These are phyloP conservation scores for Matsumurasca onukii DNA, from an alignment of 1,140 invertebrate species.

Conservation along the genomic window DNA sequence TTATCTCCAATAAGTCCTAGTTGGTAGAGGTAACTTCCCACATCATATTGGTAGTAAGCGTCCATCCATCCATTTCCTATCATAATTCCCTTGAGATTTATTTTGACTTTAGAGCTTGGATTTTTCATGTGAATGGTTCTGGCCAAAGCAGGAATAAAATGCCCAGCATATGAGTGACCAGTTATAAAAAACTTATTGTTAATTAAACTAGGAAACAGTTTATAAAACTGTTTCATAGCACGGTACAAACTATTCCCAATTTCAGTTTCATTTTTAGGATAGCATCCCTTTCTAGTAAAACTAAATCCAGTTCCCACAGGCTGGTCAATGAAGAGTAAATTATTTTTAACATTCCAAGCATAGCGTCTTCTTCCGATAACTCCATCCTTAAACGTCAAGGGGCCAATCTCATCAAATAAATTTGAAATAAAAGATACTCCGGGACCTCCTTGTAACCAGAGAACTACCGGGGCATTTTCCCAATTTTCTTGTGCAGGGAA, in stretches of 20 bases:
- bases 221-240: slow-evolving; percentile 62
- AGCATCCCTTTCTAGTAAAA: slow-evolving; percentile 64
- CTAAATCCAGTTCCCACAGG: slow-evolving; percentile 53
- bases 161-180: slow-evolving; percentile 86
- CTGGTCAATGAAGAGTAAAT: slow-evolving; percentile 75
- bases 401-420: slow-evolving; percentile 65
- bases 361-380: slow-evolving; percentile 21
- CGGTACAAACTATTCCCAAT: slow-evolving; percentile 40
- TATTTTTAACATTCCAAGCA: slow-evolving; percentile 27
- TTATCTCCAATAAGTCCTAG: slow-evolving; percentile 55
- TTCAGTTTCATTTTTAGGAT: slow-evolving; percentile 63
- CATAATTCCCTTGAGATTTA: slow-evolving; percentile 67
- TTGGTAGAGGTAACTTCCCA: slow-evolving; percentile 79
- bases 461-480: slow-evolving; percentile 58
- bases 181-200: slow-evolving; percentile 72
- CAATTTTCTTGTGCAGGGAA: slow-evolving; percentile 60
- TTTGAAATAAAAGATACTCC: slow-evolving; percentile 68
- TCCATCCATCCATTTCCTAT: slow-evolving; percentile 86
- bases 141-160: slow-evolving; percentile 75
- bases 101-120: slow-evolving; percentile 53
- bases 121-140: slow-evolving; percentile 73
- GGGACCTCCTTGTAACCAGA: slow-evolving; percentile 80
- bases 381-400: slow-evolving; percentile 46
- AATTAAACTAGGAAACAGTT: slow-evolving; percentile 66
- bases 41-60: slow-evolving; percentile 72